A percentile compares a stretch with the other conserved stretches of the same genome.
Evolutionary conservation across 2,888 invertebrate genomes (phyloP).

Genomic region (Tipula helvola): DNA sequence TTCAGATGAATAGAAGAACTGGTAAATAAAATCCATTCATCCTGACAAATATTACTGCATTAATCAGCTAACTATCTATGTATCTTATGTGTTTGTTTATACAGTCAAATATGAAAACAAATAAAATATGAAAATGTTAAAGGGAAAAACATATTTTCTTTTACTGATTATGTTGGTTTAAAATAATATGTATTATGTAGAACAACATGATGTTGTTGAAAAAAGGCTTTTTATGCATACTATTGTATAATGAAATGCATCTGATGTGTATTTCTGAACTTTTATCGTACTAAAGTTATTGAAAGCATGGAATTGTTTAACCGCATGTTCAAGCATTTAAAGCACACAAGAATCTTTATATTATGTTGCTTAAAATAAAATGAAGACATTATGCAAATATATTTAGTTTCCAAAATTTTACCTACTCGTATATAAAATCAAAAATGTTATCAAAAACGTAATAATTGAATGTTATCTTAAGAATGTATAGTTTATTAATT

Average conservation of each 20-base stretch:
- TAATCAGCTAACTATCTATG: not conserved
- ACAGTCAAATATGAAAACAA: not conserved
- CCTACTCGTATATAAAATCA: not conserved
- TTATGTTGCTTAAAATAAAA: not conserved
- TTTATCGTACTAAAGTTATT: not conserved
- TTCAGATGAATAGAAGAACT: not conserved
- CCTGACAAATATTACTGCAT: not conserved
- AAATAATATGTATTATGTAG: not conserved
- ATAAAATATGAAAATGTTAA: not conserved
- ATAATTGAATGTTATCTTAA: not conserved
- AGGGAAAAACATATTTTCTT: not conserved
- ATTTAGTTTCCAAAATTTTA: not conserved
- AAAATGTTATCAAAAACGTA: not conserved
- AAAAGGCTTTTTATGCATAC: not conserved
- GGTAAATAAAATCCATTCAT: not conserved
- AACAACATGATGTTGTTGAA: not conserved
- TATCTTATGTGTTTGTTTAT: not conserved
- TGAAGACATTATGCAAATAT: not conserved
- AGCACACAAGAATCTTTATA: not conserved
- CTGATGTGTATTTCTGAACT: not conserved
- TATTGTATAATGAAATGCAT: not conserved
- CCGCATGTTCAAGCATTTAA: not conserved
- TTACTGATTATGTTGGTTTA: not conserved
- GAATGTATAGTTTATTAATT: not conserved
- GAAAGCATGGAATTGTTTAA: not conserved